Base-by-base conservation (phyloP, 2,113 vertebrate genomes). In the Cyanistes caeruleus region DNA sequence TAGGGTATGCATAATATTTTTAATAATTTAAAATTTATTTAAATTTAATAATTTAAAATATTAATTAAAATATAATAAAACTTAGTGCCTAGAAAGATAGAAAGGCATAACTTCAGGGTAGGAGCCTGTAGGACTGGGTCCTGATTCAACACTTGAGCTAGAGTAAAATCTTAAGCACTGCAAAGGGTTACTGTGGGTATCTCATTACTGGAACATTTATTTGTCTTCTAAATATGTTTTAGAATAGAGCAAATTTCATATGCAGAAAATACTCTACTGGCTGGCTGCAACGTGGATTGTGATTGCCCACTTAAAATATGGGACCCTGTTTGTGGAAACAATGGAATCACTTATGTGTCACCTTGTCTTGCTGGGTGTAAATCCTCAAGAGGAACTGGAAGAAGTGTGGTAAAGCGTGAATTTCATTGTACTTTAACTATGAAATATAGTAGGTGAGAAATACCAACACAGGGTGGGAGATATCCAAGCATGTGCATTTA, bases 281-380 rank as follows among this genome's bases (percentile, higher is more conserved):
- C 97, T 53, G 91, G 77, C 63, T 99, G 99, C 95, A 99, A 99
- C 93, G 82, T 70, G 4, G 68, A 75, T 35, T 99, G 99, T 76
- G 96, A 93, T 59, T 97, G 97, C 53, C 64, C 81, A 0, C 37
- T 96, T 9, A 98, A 97, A 73, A 98, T 97, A 30, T 99, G 99
- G 99, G 99, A 99, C 62, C 99, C 99, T 1, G 98, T 99, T 77
- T 99, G 99, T 69, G 99, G 98, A 11, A 96, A 94, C 68, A 98
- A 99, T 3, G 98, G 98, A 18, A 87, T 99, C 67, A 98, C 98
- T 0, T 99, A 99, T 2, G 96, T 99, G 92, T 99, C 99, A n/a
- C 98, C 99, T 5, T 99, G 99, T 92, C 98, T 99, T 24, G 99
- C 99, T 44, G 99, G 99, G 22, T 99, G 99, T 94, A 97, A 95